Evolutionary conservation across 2,797 vertebrate species (phyloP).

Genomic region (Morelia viridis): DNA sequence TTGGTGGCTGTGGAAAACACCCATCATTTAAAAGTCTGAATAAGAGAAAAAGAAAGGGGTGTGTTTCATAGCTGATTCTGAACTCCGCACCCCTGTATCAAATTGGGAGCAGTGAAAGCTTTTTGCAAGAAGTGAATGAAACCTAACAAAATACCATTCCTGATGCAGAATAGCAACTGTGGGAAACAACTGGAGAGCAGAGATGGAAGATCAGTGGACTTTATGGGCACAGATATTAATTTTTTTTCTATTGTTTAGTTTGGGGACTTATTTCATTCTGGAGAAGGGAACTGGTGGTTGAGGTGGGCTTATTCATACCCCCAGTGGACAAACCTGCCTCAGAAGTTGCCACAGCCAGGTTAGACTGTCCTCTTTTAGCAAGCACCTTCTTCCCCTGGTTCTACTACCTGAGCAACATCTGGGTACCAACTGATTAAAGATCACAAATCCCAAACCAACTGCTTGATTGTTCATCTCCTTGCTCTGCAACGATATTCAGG

Average conservation of each 20-base stretch:
- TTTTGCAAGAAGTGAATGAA: background rate
- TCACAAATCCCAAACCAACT: background rate
- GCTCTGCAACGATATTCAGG: no score
- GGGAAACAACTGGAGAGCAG: background rate
- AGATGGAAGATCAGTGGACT: background rate
- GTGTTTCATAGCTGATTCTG: background rate
- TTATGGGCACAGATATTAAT: background rate
- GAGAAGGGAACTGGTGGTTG: background rate
- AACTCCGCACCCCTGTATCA: no score
- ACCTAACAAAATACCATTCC: background rate
- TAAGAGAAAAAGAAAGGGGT: background rate
- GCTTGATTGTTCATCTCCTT: background rate
- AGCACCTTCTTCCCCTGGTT: background rate
- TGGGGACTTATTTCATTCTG: background rate
- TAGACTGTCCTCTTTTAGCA: background rate
- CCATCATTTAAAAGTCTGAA: no score
- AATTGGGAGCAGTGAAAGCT: no score
- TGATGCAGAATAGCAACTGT: constrained; percentile 11
- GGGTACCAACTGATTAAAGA: background rate
- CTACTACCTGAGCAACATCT: no score
- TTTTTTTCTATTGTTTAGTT: no score
- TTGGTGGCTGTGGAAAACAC: no score
- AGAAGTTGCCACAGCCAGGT: background rate
- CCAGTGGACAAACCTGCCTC: background rate
- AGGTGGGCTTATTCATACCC: background rate